These are phyloP conservation scores for Umimayanthus chanpuru DNA, from an alignment of 92 coral and sea anemone genomes.

Conservation along the genomic window DNA sequence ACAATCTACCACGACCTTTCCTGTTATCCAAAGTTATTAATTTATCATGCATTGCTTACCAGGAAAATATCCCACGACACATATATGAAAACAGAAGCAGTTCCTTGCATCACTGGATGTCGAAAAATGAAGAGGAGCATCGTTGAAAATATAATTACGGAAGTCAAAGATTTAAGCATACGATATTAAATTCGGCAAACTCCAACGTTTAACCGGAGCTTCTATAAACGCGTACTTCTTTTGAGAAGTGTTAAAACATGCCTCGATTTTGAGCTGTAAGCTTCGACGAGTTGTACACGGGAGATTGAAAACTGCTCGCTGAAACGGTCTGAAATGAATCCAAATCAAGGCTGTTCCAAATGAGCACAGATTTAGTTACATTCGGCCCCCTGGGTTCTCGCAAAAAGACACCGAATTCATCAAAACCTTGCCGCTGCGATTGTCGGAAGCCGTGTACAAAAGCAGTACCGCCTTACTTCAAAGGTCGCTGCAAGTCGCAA, in stretches of 20 bases:
- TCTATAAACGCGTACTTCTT: neutral
- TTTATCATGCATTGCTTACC: neutral
- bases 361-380: slow-evolving; percentile 7
- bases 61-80: neutral
- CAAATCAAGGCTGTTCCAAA: neutral
- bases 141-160: neutral
- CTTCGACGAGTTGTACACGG: neutral
- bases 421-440: neutral
- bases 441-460: neutral
- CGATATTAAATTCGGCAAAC: too few relatives aligned
- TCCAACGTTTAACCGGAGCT: neutral
- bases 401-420: neutral
- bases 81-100: neutral
- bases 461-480: slow-evolving; percentile 7
- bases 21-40: neutral
- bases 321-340: slow-evolving; percentile 6
- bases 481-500: neutral
- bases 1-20: neutral
- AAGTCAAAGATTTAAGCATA: neutral
- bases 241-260: neutral
- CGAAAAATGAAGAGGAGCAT: slow-evolving; percentile 1
- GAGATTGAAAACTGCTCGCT: neutral
- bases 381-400: slow-evolving; percentile 15
- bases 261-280: neutral
- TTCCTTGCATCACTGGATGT: neutral